phyloP scores from a whole-genome alignment of 2,797 vertebrate genomes.

The Rhinophrynus dorsalis region DNA sequence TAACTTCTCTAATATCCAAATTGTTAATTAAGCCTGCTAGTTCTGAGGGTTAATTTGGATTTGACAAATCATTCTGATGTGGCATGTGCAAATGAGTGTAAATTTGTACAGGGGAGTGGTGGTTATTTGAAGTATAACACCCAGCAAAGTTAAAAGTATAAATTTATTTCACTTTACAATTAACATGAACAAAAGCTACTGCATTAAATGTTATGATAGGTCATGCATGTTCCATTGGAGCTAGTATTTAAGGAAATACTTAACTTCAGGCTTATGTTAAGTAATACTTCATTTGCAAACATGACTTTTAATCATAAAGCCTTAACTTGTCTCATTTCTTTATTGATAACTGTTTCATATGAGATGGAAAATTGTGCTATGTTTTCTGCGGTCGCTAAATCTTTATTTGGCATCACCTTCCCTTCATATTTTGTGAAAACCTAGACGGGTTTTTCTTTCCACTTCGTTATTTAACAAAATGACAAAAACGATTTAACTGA shows the following conservation, averaged over 20 bases:
- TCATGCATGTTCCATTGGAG: no score
- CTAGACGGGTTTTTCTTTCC: slow-evolving; percentile 14
- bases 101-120: no score
- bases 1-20: no score
- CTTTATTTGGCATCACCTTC: slow-evolving; percentile 5
- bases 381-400: slow-evolving; percentile 5
- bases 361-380: slow-evolving; percentile 1
- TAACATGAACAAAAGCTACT: no score
- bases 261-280: background rate
- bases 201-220: no score
- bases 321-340: background rate
- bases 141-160: no score
- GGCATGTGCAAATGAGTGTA: no score
- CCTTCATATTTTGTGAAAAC: slow-evolving; percentile 1
- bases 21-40: no score
- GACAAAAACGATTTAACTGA: slow-evolving; percentile 32
- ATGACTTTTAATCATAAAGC: background rate
- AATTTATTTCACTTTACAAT: no score
- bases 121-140: no score
- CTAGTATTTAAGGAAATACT: slow-evolving; percentile 4
- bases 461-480: slow-evolving; percentile 28
- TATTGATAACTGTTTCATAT: background rate
- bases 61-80: no score
- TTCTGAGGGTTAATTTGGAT: no score
- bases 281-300: background rate